Conservation (phyloP, 2,888 invertebrate genomes). For the Rhagium mordax region DNA sequence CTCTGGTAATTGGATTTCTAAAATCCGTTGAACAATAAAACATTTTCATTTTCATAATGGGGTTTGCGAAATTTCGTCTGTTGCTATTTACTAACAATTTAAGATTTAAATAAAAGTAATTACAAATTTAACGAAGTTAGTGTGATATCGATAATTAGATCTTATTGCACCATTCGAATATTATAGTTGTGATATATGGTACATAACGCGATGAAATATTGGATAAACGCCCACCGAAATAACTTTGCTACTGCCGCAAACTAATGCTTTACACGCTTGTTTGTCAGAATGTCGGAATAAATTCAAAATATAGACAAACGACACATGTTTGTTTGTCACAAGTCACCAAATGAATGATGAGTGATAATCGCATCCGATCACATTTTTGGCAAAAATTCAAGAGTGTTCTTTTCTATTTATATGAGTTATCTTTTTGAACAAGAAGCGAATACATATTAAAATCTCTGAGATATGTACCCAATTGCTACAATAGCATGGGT, state of each 20-base stretch:
- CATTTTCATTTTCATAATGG: too few relatives aligned
- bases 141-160: conserved; percentile 24
- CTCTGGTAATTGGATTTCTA: too few relatives aligned
- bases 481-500: not conserved
- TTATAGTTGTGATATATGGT: conserved; percentile 29
- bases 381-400: conserved; percentile 27
- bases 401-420: conserved; percentile 1
- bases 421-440: not conserved
- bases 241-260: conserved; percentile 37
- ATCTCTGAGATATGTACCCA: not conserved
- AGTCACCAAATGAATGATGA: conserved; percentile 10
- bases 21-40: too few relatives aligned
- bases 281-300: conserved; percentile 16
- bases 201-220: conserved; percentile 37
- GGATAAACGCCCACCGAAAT: conserved; percentile 44
- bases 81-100: not conserved
- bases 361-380: conserved; percentile 1
- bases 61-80: too few relatives aligned
- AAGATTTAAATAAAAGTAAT: not conserved
- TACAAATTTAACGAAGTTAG: conserved; percentile 1
- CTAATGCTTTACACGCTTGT: conserved; percentile 34
- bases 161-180: conserved; percentile 30
- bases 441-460: not conserved
- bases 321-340: conserved; percentile 34
- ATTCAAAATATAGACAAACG: conserved; percentile 26